Evolutionary conservation across 2,113 vertebrate genomes (phyloP).

Genomic region (Melanerpes formicivorus): DNA sequence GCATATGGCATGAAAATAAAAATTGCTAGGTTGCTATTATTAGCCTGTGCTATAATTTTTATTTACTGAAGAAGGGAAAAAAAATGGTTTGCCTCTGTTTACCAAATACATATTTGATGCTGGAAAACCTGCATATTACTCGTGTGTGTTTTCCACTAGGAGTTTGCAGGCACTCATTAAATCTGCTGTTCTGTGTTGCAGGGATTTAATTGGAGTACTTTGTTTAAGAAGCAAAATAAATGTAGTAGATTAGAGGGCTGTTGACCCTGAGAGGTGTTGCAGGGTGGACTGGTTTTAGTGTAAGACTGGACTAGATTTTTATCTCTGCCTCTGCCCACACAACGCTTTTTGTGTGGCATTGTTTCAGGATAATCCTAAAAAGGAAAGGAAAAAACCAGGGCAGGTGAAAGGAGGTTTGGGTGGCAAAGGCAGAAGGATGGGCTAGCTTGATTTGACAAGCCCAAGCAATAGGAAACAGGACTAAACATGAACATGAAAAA

Average conservation of each 20-base stretch:
- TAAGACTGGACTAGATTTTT: slow-evolving; percentile 21
- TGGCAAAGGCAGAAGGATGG: neutral
- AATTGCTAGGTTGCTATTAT: slow-evolving; percentile 48
- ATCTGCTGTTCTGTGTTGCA: slow-evolving; percentile 36
- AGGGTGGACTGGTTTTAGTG: neutral
- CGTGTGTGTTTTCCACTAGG: slow-evolving; percentile 12
- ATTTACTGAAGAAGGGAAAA: slow-evolving; percentile 11
- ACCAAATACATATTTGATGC: slow-evolving; percentile 40
- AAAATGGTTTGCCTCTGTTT: slow-evolving; percentile 26
- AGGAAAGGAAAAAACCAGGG: neutral
- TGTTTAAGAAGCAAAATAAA: slow-evolving; percentile 64
- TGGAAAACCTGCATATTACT: slow-evolving; percentile 19
- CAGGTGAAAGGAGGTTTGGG: neutral
- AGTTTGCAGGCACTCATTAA: slow-evolving; percentile 41
- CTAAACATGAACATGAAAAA: neutral
- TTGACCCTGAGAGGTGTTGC: slow-evolving; percentile 43
- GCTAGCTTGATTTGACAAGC: neutral
- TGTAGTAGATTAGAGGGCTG: slow-evolving; percentile 44
- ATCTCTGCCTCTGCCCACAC: neutral
- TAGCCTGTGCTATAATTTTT: slow-evolving; percentile 58
- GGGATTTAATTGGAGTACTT: slow-evolving; percentile 58
- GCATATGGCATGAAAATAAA: slow-evolving; percentile 53
- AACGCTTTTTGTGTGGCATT: neutral
- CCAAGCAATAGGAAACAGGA: neutral
- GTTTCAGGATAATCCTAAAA: neutral